phyloP scores from a whole-genome alignment of 2,797 vertebrate species.

The Amniataba percoides region DNA sequence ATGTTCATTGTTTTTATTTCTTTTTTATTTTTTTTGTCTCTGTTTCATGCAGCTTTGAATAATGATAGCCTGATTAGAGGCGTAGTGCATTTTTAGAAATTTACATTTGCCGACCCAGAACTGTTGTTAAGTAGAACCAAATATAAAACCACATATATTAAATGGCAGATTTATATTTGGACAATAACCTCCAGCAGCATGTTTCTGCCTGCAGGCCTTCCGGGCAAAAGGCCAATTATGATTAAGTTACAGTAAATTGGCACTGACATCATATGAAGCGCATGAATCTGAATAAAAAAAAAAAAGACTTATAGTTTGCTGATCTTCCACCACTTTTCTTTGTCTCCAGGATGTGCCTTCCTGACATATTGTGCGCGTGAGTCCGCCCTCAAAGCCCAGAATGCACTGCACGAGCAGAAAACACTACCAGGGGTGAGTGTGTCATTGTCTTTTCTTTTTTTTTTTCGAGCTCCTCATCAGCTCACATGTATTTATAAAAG shows the following conservation, averaged over 20 bases:
- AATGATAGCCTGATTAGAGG: slow-evolving; percentile 7
- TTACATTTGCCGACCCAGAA: slow-evolving; percentile 23
- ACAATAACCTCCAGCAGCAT: slow-evolving; percentile 29
- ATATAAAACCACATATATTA: slow-evolving; percentile 28
- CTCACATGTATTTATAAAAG: slow-evolving; percentile 19
- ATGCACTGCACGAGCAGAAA: slow-evolving; percentile 94
- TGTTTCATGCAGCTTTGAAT: slow-evolving; percentile 13
- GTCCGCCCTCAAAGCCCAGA: slow-evolving; percentile 95
- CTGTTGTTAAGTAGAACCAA: slow-evolving; percentile 28
- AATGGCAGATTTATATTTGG: slow-evolving; percentile 42
- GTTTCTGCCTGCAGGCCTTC: slow-evolving; percentile 36
- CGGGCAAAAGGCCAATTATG: slow-evolving; percentile 23
- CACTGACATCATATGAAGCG: slow-evolving; percentile 17
- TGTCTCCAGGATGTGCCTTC: slow-evolving; percentile 91
- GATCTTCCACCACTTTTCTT: slow-evolving; percentile 26
- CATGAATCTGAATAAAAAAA: slow-evolving; percentile 42
- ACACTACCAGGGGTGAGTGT: slow-evolving; percentile 94
- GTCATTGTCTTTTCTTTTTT: slow-evolving; percentile 36
- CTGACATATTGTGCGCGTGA: slow-evolving; percentile 93
- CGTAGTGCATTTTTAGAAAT: slow-evolving; percentile 2
- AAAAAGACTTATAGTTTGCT: slow-evolving; percentile 13
- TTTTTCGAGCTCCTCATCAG: slow-evolving; percentile 17
- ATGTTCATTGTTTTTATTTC: slow-evolving; percentile 26
- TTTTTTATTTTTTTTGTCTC: background rate
- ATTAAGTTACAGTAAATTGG: slow-evolving; percentile 36